A percentile compares a stretch with the other conserved stretches of the same genome.
Conservation (phyloP, 2,113 vertebrate species). For the Corythornis vintsioides region DNA sequence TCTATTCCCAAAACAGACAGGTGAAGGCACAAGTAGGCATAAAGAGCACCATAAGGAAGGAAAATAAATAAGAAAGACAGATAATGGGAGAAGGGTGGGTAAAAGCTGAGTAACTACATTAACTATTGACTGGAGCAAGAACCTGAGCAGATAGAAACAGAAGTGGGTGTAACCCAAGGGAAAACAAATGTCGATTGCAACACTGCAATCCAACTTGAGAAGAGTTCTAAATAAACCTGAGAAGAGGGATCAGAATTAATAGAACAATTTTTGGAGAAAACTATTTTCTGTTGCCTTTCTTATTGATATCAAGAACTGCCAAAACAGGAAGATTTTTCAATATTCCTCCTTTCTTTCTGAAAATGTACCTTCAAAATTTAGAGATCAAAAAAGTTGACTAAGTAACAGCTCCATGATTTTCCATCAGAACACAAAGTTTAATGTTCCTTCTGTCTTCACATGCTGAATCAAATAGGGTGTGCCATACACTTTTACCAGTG, state of each 20-base stretch:
- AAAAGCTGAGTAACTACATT: not conserved
- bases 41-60: not conserved
- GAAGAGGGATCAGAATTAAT: not conserved
- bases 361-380: not conserved
- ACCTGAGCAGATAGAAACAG: not conserved
- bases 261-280: not conserved
- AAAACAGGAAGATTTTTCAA: not conserved
- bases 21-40: not conserved
- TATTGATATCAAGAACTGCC: not conserved
- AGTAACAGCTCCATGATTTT: not conserved
- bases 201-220: not conserved
- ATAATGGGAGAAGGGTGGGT: not conserved
- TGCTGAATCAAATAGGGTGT: constrained; percentile 64
- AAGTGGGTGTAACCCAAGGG: not conserved
- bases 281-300: not conserved
- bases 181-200: not conserved
- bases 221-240: not conserved
- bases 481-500: constrained; percentile 56
- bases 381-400: not conserved
- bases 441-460: not conserved
- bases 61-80: not conserved
- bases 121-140: not conserved
- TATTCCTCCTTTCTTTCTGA: not conserved
- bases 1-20: not conserved
- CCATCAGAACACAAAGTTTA: not conserved